Evolutionary conservation across 2,888 invertebrate genomes (phyloP).

Genomic region (Drosophila peninsularis): DNA sequence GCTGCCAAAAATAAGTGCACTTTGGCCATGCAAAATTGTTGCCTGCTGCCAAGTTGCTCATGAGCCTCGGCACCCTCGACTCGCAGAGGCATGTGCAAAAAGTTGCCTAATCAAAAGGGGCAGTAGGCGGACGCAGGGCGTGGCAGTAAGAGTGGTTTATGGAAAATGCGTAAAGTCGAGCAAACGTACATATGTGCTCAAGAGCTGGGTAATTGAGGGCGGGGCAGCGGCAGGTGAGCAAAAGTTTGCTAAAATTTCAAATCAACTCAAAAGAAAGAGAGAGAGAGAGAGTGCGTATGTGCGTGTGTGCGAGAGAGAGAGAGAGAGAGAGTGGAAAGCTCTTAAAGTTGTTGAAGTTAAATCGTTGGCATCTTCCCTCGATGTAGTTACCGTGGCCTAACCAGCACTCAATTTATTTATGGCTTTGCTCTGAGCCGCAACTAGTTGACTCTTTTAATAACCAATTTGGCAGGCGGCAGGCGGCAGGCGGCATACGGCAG

Average conservation of each 20-base stretch:
- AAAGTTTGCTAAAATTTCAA: constrained; percentile 7
- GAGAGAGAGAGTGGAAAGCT: neutral
- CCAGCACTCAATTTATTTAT: constrained; percentile 53
- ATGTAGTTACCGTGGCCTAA: constrained; percentile 13
- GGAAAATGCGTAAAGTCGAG: neutral
- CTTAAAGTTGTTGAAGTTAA: constrained; percentile 32
- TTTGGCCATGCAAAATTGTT: neutral
- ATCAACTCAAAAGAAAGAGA: neutral
- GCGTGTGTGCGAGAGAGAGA: neutral
- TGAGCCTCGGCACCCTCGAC: constrained; percentile 1
- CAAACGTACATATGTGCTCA: constrained; percentile 1
- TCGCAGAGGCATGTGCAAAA: constrained; percentile 5
- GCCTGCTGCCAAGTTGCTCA: neutral
- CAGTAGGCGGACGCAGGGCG: neutral
- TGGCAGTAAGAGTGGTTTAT: neutral
- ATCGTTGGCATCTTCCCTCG: constrained; percentile 9
- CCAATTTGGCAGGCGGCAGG: constrained; percentile 64
- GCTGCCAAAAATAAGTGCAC: constrained; percentile 5
- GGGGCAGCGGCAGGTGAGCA: neutral
- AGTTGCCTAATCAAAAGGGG: neutral
- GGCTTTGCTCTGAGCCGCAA: constrained; percentile 28
- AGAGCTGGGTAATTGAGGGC: constrained; percentile 14
- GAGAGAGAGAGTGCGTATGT: neutral
- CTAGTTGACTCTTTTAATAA: constrained; percentile 75
- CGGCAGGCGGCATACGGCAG: constrained; percentile 44